Evolutionary conservation across 2,797 vertebrate species (phyloP).

Genomic region (Chelon labrosus): DNA sequence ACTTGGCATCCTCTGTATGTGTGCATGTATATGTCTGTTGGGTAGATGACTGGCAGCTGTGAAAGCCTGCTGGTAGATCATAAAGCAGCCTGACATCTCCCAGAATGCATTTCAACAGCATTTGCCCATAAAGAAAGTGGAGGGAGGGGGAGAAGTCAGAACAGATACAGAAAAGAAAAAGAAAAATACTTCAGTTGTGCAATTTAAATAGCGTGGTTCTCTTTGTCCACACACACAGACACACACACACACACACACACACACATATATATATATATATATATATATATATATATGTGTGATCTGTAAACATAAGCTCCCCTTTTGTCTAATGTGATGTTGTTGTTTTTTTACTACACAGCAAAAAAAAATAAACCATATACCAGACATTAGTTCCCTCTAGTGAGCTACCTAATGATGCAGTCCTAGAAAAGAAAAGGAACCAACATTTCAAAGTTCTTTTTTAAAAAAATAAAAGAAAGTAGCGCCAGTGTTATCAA

Average conservation of each 20-base stretch:
- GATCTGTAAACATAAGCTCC: not conserved
- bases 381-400: slow-evolving; percentile 2
- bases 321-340: not conserved
- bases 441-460: not conserved
- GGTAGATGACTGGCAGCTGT: slow-evolving; percentile 88
- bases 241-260: no score
- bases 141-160: slow-evolving; percentile 9
- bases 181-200: slow-evolving; percentile 1
- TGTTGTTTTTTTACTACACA: not conserved
- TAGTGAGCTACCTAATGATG: slow-evolving; percentile 24
- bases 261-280: no score
- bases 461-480: not conserved
- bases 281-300: no score
- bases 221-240: no score
- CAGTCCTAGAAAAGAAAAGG: slow-evolving; percentile 8
- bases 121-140: slow-evolving; percentile 41
- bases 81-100: slow-evolving; percentile 94
- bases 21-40: slow-evolving; percentile 50
- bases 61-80: slow-evolving; percentile 95
- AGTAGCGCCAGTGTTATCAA: not conserved
- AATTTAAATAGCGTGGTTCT: not conserved
- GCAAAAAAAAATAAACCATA: not conserved
- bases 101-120: slow-evolving; percentile 94
- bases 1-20: slow-evolving; percentile 56
- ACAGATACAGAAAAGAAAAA: slow-evolving; percentile 2